Conservation (phyloP, 1,140 invertebrate species). For the Nomia melanderi region DNA sequence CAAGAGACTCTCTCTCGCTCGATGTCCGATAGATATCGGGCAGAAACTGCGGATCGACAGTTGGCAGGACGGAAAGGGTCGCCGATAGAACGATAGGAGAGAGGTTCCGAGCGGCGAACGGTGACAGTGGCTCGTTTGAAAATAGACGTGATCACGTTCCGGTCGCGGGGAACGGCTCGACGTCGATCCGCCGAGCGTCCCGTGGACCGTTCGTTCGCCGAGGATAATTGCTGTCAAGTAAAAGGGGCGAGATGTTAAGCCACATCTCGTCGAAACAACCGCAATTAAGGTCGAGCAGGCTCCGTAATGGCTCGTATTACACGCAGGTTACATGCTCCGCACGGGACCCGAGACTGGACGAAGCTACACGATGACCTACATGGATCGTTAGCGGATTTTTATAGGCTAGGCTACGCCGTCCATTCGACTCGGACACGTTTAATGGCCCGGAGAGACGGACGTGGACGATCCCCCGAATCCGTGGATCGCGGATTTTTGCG, state of each 20-base stretch:
- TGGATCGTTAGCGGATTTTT: not conserved
- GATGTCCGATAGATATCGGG: too few relatives aligned
- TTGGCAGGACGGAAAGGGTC: not conserved
- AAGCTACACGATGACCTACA: not conserved
- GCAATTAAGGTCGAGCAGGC: slow-evolving; percentile 52
- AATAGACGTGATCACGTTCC: slow-evolving; percentile 39
- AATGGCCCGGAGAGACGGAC: not conserved
- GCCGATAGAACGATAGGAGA: not conserved
- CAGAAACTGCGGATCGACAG: not conserved
- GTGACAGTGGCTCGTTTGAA: not conserved
- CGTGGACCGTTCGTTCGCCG: slow-evolving; percentile 22
- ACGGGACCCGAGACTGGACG: slow-evolving; percentile 10
- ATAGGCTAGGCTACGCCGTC: not conserved
- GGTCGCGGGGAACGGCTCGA: too few relatives aligned
- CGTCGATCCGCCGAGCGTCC: not conserved
- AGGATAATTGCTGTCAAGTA: slow-evolving; percentile 53
- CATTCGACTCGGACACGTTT: not conserved
- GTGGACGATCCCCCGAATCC: not conserved
- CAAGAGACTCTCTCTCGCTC: too few relatives aligned
- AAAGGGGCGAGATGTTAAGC: slow-evolving; percentile 48
- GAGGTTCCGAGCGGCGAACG: not conserved
- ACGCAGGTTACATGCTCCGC: slow-evolving; percentile 42
- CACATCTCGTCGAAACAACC: slow-evolving; percentile 44
- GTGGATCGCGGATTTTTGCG: too few relatives aligned
- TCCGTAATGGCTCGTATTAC: slow-evolving; percentile 36